Evolutionary conservation across 92 coral and sea anemone species (phyloP), one percentile per base, ranked within the genome.

Genomic region (Umimayanthus chanpuru): DNA sequence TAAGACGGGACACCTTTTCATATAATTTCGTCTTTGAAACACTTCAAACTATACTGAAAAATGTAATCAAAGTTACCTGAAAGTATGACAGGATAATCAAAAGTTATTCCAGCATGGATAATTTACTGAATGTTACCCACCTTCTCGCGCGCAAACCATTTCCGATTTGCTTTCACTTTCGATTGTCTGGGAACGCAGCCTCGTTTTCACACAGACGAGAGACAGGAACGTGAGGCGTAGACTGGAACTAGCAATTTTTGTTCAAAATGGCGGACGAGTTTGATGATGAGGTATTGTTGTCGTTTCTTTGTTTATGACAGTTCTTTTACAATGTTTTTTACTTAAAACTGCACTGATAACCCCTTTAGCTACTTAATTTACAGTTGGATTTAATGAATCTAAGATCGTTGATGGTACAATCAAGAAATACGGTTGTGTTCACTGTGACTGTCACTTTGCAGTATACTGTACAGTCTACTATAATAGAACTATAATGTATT

Each of bases 261-360:
- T 88, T 30, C 92, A 89, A 89, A 47, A 89, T 89, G 92, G 92
- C 92, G 70, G 92, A 89, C 36, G 92, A 89, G 2, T 86, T 83
- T 76, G 92, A 89, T 9, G 88, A 79, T 61, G 92, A 89, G 87
- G 87, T 83, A 81, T 82, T 25, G 61, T 43, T 64, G 61, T 9
- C n/a, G 41, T 29, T 36, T 81, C 43, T 71, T 70, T 71, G 15
- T 71, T 73, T 73, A 30, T 28, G 25, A 29, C 77, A 20, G 15
- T 73, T 32, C 39, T 12, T 26, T 73, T 6, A 73, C 8, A n/a
- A 30, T 30, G 32, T 73, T 73, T 73, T 72, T 73, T 20, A 72
- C 39, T 1, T 72, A 5, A 20, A 72, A 16, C 18, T 4, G 23
- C 2, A 28, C 39, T 71, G 3, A 26, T 9, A 11, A 15, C 2